Evolutionary conservation across 1,140 invertebrate genomes (phyloP).

Genomic region (Neotoxoptera formosana): DNA sequence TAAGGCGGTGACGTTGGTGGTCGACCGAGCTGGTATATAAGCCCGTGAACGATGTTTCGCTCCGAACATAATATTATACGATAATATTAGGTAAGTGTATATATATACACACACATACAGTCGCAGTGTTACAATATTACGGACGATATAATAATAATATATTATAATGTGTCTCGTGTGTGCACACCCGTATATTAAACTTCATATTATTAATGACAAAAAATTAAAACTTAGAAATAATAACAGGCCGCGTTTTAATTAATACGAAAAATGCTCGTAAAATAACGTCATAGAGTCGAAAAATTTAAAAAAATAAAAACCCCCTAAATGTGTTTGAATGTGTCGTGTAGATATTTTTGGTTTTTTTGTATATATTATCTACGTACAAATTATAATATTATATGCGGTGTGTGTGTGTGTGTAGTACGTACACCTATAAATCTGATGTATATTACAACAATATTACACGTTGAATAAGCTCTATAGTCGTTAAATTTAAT

Average conservation of each 20-base stretch:
- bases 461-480: background rate
- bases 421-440: background rate
- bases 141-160: background rate
- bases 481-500: conserved; percentile 29
- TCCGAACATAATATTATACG: too few species aligned
- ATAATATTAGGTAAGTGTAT: background rate
- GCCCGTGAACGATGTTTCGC: conserved; percentile 27
- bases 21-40: conserved; percentile 5
- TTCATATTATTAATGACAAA: background rate
- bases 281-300: background rate
- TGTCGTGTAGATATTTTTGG: background rate
- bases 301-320: background rate
- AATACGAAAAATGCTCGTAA: conserved; percentile 3
- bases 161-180: background rate
- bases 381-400: conserved; percentile 2
- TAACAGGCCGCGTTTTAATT: background rate
- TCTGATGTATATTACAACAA: conserved; percentile 24
- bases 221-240: background rate
- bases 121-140: background rate
- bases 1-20: conserved; percentile 21
- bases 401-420: background rate
- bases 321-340: background rate
- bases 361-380: background rate
- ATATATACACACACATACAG: too few species aligned
- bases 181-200: background rate